Evolutionary conservation across 2,113 vertebrate species (phyloP).

Genomic region (Phaethornis superciliosus): DNA sequence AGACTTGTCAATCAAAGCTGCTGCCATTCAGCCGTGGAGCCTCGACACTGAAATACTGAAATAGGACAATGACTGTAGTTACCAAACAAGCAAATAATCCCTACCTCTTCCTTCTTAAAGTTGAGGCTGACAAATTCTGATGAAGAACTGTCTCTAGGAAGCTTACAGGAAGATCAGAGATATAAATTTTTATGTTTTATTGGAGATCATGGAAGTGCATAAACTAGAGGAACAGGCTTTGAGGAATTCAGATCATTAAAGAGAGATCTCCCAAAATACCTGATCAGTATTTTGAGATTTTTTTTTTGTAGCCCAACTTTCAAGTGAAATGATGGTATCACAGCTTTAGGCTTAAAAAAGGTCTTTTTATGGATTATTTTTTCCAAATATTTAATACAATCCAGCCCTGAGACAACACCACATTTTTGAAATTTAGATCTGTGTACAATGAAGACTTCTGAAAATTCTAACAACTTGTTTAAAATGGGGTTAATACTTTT

Average conservation of each 20-base stretch:
- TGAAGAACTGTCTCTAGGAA: neutral
- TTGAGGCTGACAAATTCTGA: neutral
- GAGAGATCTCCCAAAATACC: neutral
- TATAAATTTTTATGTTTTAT: neutral
- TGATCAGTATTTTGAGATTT: neutral
- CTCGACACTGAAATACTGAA: neutral
- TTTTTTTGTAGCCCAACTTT: neutral
- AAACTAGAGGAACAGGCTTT: neutral
- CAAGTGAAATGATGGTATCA: neutral
- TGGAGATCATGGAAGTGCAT: neutral
- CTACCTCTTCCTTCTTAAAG: neutral
- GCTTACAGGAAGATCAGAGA: neutral
- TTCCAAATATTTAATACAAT: neutral
- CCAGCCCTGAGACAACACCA: neutral
- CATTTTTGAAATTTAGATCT: neutral
- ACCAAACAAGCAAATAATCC: neutral
- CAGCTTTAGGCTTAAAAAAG: neutral
- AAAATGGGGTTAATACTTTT: neutral
- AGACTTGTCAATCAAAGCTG: constrained; percentile 5
- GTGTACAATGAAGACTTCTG: neutral
- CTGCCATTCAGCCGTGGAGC: neutral
- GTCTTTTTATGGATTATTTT: neutral
- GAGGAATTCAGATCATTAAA: neutral
- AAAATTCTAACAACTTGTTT: neutral
- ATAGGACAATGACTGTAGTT: neutral